phyloP scores from a whole-genome alignment of 2,113 vertebrate species.

The Melanostigma gelatinosum region DNA sequence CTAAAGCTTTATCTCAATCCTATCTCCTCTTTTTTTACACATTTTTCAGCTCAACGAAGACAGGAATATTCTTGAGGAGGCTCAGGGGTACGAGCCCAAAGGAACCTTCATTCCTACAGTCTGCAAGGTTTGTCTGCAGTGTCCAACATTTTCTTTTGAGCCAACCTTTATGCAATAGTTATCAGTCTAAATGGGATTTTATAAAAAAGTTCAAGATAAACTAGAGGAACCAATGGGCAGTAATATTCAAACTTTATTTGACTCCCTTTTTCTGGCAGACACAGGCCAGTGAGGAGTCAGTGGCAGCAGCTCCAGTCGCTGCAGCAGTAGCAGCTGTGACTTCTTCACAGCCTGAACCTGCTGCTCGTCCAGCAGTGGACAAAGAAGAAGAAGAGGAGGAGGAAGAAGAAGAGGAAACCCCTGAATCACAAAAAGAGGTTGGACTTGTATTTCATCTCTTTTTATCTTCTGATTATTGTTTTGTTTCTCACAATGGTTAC shows the following conservation, averaged over 20 bases:
- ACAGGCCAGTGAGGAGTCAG: slow-evolving; percentile 55
- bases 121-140: slow-evolving; percentile 77
- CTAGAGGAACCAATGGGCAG: neutral
- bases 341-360: slow-evolving; percentile 50
- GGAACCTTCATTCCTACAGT: slow-evolving; percentile 57
- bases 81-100: slow-evolving; percentile 88
- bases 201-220: neutral
- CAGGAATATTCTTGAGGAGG: slow-evolving; percentile 94
- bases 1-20: neutral
- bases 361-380: slow-evolving; percentile 20
- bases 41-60: slow-evolving; percentile 93
- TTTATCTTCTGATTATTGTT: neutral
- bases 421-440: slow-evolving; percentile 66
- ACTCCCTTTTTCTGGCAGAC: slow-evolving; percentile 28
- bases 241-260: slow-evolving; percentile 1
- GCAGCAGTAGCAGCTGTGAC: slow-evolving; percentile 35
- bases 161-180: neutral
- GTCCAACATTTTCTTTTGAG: neutral
- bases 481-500: neutral
- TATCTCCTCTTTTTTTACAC: neutral
- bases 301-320: slow-evolving; percentile 37
- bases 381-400: slow-evolving; percentile 36
- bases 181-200: neutral
- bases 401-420: slow-evolving; percentile 39
- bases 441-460: neutral